A percentile compares a stretch with the other conserved stretches of the same genome.
phyloP scores from a whole-genome alignment of 2,888 invertebrate genomes.

The Aromia moschata region DNA sequence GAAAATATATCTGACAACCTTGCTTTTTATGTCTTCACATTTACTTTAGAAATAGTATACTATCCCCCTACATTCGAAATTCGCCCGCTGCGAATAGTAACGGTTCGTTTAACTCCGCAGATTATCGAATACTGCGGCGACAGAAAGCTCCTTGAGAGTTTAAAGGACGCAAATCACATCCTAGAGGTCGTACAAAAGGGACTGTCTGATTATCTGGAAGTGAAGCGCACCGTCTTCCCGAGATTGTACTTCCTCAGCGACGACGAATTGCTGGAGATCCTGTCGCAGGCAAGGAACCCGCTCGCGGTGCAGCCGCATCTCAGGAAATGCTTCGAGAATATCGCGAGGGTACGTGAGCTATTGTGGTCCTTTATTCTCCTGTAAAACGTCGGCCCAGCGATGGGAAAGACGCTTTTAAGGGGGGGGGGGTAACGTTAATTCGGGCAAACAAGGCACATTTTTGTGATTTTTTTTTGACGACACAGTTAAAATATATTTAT shows the following conservation, averaged over 20 bases:
- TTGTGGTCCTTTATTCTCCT: too few relatives aligned
- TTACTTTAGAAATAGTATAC: too few relatives aligned
- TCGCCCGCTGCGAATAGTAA: too few relatives aligned
- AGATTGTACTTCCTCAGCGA: conserved; percentile 85
- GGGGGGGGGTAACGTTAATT: too few relatives aligned
- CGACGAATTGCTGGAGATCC: conserved; percentile 82
- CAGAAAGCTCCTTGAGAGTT: conserved; percentile 72
- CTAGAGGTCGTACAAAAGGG: conserved; percentile 80
- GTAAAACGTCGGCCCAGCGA: too few relatives aligned
- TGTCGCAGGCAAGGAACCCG: conserved; percentile 82
- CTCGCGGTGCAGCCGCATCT: conserved; percentile 82
- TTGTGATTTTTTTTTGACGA: too few relatives aligned
- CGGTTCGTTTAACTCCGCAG: conserved; percentile 56
- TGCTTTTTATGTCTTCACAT: too few relatives aligned
- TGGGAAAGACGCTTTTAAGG: too few relatives aligned
- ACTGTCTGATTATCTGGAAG: conserved; percentile 80
- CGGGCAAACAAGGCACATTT: too few relatives aligned
- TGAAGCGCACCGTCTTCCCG: conserved; percentile 79
- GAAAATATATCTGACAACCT: too few relatives aligned
- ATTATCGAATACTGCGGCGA: conserved; percentile 73
- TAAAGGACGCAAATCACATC: conserved; percentile 75
- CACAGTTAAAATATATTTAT: too few relatives aligned
- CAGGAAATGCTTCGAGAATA: conserved; percentile 85
- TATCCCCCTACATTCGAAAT: too few relatives aligned
- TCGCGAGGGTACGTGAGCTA: conserved; percentile 66